phyloP scores from a whole-genome alignment of 2,797 vertebrate species.

The Chanos chanos region DNA sequence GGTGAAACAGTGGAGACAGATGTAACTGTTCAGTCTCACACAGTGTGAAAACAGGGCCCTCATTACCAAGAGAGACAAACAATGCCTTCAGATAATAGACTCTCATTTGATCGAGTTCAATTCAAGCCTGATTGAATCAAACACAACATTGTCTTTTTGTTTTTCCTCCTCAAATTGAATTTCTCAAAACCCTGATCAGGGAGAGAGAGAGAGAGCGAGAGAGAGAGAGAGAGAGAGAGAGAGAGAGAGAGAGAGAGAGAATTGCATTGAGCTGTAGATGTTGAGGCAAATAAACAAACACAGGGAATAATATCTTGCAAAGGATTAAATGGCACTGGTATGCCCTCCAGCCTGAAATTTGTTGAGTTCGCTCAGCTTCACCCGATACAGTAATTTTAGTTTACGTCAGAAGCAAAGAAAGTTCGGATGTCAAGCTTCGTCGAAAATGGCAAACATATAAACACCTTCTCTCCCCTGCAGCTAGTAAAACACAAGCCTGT shows the following conservation, averaged over 20 bases:
- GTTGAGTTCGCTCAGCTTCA: conserved; percentile 38
- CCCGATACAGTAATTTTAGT: conserved; percentile 46
- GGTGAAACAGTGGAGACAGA: conserved; percentile 32
- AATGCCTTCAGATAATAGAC: conserved; percentile 57
- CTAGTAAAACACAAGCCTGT: background rate
- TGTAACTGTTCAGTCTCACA: conserved; percentile 29
- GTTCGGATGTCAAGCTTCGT: background rate
- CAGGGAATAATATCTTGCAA: conserved; percentile 57
- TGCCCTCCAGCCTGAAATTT: conserved; percentile 22
- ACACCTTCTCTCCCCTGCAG: conserved; percentile 1
- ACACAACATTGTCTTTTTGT: conserved; percentile 53
- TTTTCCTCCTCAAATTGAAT: conserved; percentile 48
- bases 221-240: background rate
- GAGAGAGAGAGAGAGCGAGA: conserved; percentile 15
- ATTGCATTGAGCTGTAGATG: no score
- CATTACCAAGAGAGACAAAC: conserved; percentile 49
- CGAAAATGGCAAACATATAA: conserved; percentile 11
- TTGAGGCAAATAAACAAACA: conserved; percentile 58
- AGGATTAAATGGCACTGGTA: conserved; percentile 45
- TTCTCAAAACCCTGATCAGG: conserved; percentile 46
- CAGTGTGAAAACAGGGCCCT: conserved; percentile 50
- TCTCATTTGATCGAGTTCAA: conserved; percentile 48
- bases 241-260: background rate
- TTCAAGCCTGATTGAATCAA: conserved; percentile 64
- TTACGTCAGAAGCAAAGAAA: background rate